A percentile compares a stretch with the other conserved stretches of the same genome.
Conservation (phyloP, 2,888 invertebrate species). For the Drosophila paracracens region DNA sequence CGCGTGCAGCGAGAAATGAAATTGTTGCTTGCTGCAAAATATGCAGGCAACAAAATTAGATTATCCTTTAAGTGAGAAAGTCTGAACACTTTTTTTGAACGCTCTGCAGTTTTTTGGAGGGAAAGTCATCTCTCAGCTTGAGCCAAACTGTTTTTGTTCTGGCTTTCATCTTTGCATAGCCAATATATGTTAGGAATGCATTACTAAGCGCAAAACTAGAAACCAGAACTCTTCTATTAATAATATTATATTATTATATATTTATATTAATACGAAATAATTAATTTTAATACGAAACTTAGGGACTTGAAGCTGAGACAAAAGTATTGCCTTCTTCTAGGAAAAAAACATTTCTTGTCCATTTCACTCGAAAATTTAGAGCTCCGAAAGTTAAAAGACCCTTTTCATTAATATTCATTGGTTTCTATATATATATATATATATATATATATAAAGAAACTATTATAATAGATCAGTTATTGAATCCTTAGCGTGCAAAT, state of each 20-base stretch:
- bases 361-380: neutral
- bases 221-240: neutral
- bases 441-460: neutral
- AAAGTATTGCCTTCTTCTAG: too few species aligned
- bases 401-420: neutral
- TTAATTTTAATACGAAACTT: too few species aligned
- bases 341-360: neutral
- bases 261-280: too few species aligned
- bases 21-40: constrained; percentile 62
- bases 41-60: constrained; percentile 61
- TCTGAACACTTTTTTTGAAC: neutral
- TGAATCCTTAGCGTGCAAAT: neutral
- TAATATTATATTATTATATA: too few species aligned
- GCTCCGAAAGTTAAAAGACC: neutral
- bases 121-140: constrained; percentile 3
- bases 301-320: too few species aligned
- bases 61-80: constrained; percentile 33
- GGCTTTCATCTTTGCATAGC: neutral
- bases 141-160: neutral
- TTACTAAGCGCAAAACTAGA: neutral
- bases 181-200: constrained; percentile 4
- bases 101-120: neutral
- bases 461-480: neutral
- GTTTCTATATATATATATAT: too few species aligned
- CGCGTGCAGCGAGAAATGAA: constrained; percentile 49